A percentile compares a stretch with the other conserved stretches of the same genome.
phyloP scores from a whole-genome alignment of 2,888 invertebrate species.

The Diploptera punctata region DNA sequence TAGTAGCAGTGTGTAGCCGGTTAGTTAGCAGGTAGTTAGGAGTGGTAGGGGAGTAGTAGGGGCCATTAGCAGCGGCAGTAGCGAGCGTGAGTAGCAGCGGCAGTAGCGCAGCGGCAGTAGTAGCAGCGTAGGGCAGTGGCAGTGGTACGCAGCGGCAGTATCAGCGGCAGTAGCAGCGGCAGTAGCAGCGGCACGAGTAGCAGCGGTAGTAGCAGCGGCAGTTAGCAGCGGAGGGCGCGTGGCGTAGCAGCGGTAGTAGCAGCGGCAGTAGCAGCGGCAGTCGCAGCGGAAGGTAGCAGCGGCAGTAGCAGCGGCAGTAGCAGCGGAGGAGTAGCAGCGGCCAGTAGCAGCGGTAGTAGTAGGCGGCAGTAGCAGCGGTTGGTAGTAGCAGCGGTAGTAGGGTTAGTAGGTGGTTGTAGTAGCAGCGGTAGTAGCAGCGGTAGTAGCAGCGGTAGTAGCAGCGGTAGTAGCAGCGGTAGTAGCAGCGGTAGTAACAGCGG shows the following conservation, averaged over 20 bases:
- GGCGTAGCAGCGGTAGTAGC: neutral
- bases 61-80: neutral
- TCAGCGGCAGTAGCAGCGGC: neutral
- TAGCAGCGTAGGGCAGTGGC: neutral
- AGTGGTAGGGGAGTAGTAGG: neutral
- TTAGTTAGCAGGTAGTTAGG: too few relatives aligned
- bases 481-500: neutral
- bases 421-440: neutral
- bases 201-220: neutral
- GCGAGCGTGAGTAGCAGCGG: neutral
- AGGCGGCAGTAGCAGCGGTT: neutral
- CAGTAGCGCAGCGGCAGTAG: neutral
- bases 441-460: neutral
- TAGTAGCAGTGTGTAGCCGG: too few relatives aligned
- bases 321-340: neutral
- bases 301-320: neutral
- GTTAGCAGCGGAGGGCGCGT: too few relatives aligned
- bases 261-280: neutral
- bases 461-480: neutral
- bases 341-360: constrained; percentile 2
- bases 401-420: neutral
- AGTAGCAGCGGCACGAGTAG: neutral
- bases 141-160: neutral
- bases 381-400: neutral
- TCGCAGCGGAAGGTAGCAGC: neutral